Evolutionary conservation across 2,113 vertebrate genomes (phyloP).

Genomic region (Dipodomys stephensi): DNA sequence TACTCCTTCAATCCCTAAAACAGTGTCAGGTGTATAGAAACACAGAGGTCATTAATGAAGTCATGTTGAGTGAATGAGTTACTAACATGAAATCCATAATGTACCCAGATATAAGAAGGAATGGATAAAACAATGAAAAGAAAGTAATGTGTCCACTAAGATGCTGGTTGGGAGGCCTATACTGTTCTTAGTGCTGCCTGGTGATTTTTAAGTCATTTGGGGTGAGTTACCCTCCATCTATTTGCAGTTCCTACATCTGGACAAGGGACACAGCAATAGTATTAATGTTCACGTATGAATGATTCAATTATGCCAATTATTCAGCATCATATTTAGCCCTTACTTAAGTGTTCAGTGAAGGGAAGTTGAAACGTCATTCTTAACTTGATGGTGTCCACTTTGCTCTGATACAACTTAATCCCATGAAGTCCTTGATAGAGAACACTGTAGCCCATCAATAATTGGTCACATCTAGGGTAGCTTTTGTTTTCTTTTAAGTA

Average conservation of each 20-base stretch:
- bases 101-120: neutral
- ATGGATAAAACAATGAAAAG: neutral
- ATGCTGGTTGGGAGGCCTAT: neutral
- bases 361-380: neutral
- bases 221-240: too few species aligned
- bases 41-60: neutral
- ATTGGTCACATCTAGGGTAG: neutral
- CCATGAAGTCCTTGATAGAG: neutral
- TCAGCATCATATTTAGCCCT: neutral
- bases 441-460: neutral
- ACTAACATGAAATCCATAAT: too few species aligned
- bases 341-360: too few species aligned
- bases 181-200: too few species aligned
- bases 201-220: too few species aligned
- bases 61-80: too few species aligned
- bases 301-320: neutral
- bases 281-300: neutral
- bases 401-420: neutral
- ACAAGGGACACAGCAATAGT: neutral
- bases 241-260: neutral
- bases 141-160: neutral
- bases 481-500: conserved; percentile 46
- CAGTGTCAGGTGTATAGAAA: neutral
- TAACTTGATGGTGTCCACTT: neutral
- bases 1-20: neutral